Evolutionary conservation across 2,888 invertebrate genomes (phyloP).

Genomic region (Merodon equestris): DNA sequence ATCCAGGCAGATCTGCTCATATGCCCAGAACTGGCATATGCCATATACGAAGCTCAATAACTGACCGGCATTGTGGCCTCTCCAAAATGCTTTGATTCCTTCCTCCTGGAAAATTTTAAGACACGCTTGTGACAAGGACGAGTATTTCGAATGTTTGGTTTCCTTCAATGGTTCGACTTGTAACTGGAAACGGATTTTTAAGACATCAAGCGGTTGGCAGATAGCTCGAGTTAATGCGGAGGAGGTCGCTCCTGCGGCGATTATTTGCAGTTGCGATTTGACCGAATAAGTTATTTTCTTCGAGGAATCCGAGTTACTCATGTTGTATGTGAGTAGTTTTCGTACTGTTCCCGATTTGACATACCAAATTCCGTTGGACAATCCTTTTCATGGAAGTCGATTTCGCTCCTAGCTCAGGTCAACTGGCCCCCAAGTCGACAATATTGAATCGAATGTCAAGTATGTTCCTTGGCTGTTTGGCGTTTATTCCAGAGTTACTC

Average conservation of each 20-base stretch:
- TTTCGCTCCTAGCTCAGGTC: too few species aligned
- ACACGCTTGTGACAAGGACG: constrained; percentile 88
- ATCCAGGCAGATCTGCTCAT: constrained; percentile 80
- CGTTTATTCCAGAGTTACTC: too few species aligned
- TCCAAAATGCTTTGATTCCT: constrained; percentile 93
- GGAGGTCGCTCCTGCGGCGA: constrained; percentile 88
- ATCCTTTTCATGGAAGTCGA: too few species aligned
- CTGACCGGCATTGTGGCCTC: constrained; percentile 97
- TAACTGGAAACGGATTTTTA: constrained; percentile 98
- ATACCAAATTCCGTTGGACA: too few species aligned
- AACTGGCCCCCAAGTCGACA: too few species aligned
- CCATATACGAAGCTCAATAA: constrained; percentile 92
- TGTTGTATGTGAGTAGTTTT: too few species aligned
- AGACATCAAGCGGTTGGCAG: constrained; percentile 92
- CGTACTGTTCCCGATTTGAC: too few species aligned
- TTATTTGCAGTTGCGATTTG: constrained; percentile 79
- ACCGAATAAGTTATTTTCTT: too few species aligned
- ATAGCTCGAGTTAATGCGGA: constrained; percentile 88
- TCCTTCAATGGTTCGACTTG: constrained; percentile 91
- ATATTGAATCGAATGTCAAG: too few species aligned
- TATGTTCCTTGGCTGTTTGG: too few species aligned
- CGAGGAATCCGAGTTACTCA: too few species aligned
- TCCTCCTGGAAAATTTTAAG: constrained; percentile 89
- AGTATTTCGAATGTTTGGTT: constrained; percentile 85
- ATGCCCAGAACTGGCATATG: constrained; percentile 87